phyloP scores from a whole-genome alignment of 1,140 invertebrate species.

The Sycobia sp. region DNA sequence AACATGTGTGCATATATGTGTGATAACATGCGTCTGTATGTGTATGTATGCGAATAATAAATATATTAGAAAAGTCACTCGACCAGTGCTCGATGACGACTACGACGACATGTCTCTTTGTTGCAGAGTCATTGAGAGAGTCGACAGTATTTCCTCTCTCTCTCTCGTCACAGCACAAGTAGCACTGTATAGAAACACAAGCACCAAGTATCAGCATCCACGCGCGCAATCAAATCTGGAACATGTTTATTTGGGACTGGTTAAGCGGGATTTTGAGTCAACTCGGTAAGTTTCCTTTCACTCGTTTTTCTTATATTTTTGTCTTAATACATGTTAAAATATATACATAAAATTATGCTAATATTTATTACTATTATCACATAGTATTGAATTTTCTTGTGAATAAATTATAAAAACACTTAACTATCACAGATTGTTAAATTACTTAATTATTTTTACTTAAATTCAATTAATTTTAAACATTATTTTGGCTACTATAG shows the following conservation, averaged over 20 bases:
- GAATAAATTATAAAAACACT: no score
- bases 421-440: no score
- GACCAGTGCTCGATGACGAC: no score
- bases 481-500: neutral
- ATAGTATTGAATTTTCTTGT: no score
- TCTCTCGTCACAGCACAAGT: no score
- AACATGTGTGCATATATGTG: no score
- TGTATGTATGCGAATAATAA: slow-evolving; percentile 20
- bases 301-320: neutral
- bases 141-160: no score
- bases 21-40: no score
- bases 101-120: slow-evolving; percentile 46
- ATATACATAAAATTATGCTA: neutral
- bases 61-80: no score
- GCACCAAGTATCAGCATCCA: slow-evolving; percentile 2
- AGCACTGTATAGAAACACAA: slow-evolving; percentile 19
- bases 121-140: slow-evolving; percentile 56
- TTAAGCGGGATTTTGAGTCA: slow-evolving; percentile 94
- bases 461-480: neutral
- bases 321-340: neutral
- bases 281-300: slow-evolving; percentile 79
- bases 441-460: no score
- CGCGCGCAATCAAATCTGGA: slow-evolving; percentile 40
- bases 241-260: slow-evolving; percentile 99
- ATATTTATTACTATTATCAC: neutral